Conservation (phyloP, 1,140 invertebrate genomes). For the Nephila pilipes region DNA sequence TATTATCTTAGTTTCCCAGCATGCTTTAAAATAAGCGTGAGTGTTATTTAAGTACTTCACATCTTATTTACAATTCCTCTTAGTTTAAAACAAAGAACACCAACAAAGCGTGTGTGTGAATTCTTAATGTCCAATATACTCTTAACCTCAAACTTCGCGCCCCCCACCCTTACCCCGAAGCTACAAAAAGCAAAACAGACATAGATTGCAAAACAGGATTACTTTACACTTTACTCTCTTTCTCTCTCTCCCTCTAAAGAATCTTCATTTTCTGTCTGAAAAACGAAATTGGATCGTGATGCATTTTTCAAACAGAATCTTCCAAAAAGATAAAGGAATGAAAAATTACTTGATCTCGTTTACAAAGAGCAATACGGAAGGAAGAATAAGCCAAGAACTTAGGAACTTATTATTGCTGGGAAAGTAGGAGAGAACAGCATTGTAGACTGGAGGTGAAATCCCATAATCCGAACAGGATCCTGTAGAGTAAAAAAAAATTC, state of each 20-base stretch:
- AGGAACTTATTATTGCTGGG: constrained; percentile 46
- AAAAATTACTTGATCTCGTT: constrained; percentile 69
- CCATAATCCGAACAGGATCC: constrained; percentile 26
- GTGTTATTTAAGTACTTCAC: too few relatives aligned
- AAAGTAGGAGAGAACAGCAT: background rate
- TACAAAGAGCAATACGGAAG: constrained; percentile 14
- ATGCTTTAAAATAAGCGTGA: too few relatives aligned
- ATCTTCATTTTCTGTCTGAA: constrained; percentile 12
- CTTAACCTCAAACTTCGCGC: background rate
- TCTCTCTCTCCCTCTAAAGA: background rate
- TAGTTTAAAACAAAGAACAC: background rate
- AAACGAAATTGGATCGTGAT: constrained; percentile 61
- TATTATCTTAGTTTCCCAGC: too few relatives aligned
- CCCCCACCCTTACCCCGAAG: background rate
- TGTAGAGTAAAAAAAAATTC: background rate
- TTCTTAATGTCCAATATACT: background rate
- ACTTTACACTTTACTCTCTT: background rate
- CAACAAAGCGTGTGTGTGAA: background rate
- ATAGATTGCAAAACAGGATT: constrained; percentile 58
- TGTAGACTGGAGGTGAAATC: constrained; percentile 20
- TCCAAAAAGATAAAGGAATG: background rate
- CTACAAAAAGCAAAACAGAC: background rate
- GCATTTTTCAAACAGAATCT: constrained; percentile 52
- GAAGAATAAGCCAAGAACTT: constrained; percentile 33
- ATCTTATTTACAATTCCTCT: background rate